phyloP scores from a whole-genome alignment of 2,113 vertebrate species.

The Passer montanus region DNA sequence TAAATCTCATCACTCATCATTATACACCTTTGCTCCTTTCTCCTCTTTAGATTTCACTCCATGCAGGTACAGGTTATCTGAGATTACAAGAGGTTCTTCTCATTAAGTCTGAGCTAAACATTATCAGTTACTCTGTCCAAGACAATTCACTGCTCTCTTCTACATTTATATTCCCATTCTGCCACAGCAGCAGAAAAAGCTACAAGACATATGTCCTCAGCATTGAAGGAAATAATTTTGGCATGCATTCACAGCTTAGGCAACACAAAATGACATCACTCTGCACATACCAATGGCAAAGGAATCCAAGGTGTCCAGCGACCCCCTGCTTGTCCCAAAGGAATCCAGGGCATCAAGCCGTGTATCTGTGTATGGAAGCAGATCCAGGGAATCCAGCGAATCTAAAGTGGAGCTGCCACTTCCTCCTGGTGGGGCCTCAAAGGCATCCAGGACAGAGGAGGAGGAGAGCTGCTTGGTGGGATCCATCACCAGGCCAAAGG shows the following conservation, averaged over 20 bases:
- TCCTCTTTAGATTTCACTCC: not conserved
- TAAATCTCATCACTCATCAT: not conserved
- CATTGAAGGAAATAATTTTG: not conserved
- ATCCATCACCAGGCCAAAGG: constrained; percentile 80
- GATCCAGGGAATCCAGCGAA: constrained; percentile 61
- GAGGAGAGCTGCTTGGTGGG: constrained; percentile 78
- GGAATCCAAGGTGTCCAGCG: constrained; percentile 76
- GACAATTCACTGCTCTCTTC: not conserved
- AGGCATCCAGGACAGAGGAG: constrained; percentile 83
- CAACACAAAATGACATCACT: not conserved
- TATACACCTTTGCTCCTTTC: not conserved
- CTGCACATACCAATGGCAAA: constrained; percentile 69
- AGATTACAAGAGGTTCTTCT: not conserved
- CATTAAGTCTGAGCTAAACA: not conserved
- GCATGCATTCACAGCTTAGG: not conserved
- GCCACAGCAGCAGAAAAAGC: not conserved
- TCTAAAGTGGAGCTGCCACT: constrained; percentile 67
- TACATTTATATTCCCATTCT: not conserved
- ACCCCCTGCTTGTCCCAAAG: constrained; percentile 74
- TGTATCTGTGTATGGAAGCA: constrained; percentile 72
- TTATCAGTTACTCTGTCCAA: not conserved
- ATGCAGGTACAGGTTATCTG: not conserved
- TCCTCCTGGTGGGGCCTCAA: constrained; percentile 58
- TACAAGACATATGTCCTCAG: not conserved
- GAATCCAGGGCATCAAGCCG: constrained; percentile 84